Percentiles rank a stretch among this genome's conserved stretches.
These are phyloP conservation scores for Sus cebifrons DNA, from an alignment of 2,797 vertebrate genomes.

Conservation along the genomic window DNA sequence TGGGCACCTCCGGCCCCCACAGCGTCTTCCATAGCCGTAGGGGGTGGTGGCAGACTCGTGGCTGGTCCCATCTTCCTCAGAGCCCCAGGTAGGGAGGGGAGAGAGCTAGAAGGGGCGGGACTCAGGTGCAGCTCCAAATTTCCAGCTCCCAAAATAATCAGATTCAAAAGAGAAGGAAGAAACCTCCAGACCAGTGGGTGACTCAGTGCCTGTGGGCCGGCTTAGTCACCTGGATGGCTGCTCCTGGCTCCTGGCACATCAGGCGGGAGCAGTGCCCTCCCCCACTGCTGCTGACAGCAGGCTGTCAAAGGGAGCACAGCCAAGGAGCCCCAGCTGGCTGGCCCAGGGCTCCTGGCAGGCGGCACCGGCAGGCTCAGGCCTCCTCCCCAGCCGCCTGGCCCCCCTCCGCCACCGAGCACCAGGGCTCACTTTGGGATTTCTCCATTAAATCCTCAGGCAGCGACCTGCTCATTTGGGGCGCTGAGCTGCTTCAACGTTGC, in stretches of 20 bases:
- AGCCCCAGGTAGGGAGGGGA: slow-evolving; percentile 69
- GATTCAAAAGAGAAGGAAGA: slow-evolving; percentile 74
- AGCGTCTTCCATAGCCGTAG: slow-evolving; percentile 63
- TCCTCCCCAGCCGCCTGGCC: not conserved
- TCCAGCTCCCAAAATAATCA: slow-evolving; percentile 84
- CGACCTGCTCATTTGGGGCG: slow-evolving; percentile 84
- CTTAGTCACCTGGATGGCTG: slow-evolving; percentile 90
- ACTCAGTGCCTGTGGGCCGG: slow-evolving; percentile 88
- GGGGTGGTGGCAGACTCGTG: slow-evolving; percentile 18
- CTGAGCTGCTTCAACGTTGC: slow-evolving; percentile 87
- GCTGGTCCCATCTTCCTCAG: slow-evolving; percentile 79
- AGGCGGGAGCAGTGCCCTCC: slow-evolving; percentile 81
- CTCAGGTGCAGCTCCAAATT: slow-evolving; percentile 84
- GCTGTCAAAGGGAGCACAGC: slow-evolving; percentile 47
- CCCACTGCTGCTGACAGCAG: slow-evolving; percentile 49
- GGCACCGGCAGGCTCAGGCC: not conserved
- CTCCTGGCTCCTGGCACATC: slow-evolving; percentile 77
- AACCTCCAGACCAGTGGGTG: slow-evolving; percentile 83
- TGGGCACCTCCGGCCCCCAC: slow-evolving; percentile 46
- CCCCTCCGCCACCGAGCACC: slow-evolving; percentile 74
- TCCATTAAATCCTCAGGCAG: slow-evolving; percentile 87
- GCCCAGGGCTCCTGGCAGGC: slow-evolving; percentile 47
- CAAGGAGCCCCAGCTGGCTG: not conserved
- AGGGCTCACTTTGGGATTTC: slow-evolving; percentile 78
- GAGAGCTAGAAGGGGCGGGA: slow-evolving; percentile 75